Evolutionary conservation across 2,888 invertebrate genomes (phyloP), one percentile per base, ranked within the genome.

Genomic region (Parascotia fuliginaria): DNA sequence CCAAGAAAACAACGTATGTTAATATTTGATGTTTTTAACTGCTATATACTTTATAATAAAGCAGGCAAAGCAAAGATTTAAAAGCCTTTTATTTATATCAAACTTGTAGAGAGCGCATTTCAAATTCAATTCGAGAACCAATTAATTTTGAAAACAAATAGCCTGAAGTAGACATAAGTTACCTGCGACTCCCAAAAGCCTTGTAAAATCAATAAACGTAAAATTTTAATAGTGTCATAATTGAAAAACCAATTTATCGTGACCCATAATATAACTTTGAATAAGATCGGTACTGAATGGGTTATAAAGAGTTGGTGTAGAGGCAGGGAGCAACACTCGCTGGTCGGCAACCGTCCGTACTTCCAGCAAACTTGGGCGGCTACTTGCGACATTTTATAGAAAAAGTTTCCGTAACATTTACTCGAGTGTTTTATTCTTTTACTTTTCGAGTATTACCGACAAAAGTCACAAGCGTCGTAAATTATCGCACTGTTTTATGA

Each of bases 141-240:
- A 28, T 51, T 47, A 36, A 46, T 27, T 28, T 7, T 4, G 14
- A 34, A 16, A 39, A 47, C 36, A 49, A 67, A 53, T 28, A 31
- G 15, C 22, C 27, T 24, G 7, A 27, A 37, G 34, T 40, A 52
- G 31, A 27, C 44, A 28, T 47, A 40, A 52, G 12, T 56, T 52
- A 47, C 43, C 44, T 47, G 27, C 12, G 51, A 53, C 36, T 64
- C 49, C 38, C 43, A 48, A 56, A 58, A 59, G 44, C 42, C 55
- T 69, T 56, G 53, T 50, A 56, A 52, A 66, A 72, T 72, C 65
- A 61, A 66, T 72, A 55, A 56, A 55, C 37, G 57, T 61, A 47
- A 61, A 65, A 64, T 65, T 56, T 60, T 60, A 61, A 59, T 57
- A 63, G 67, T 58, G 50, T 65, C 53, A 31, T 65, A 60, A 70